phyloP scores from a whole-genome alignment of 2,888 invertebrate species.

The Drosophila anceps region DNA sequence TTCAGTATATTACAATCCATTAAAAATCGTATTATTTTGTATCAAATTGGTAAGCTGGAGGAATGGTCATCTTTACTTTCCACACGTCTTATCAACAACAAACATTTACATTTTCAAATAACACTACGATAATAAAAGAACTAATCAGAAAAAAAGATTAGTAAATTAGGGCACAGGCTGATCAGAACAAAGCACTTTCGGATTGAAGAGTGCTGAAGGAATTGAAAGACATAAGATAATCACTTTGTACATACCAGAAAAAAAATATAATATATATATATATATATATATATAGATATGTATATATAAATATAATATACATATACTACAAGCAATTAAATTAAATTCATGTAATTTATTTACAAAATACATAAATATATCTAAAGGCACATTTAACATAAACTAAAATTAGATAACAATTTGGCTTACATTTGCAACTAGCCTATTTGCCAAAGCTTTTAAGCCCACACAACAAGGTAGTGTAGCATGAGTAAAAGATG shows the following conservation, averaged over 20 bases:
- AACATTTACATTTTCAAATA: neutral
- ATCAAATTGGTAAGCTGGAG: neutral
- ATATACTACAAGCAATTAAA: too few species aligned
- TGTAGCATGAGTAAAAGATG: slow-evolving; percentile 42
- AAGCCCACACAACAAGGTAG: neutral
- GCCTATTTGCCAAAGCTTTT: slow-evolving; percentile 7
- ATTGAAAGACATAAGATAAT: neutral
- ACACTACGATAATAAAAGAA: neutral
- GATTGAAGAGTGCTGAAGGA: neutral
- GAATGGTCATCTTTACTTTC: neutral
- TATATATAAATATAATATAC: too few species aligned
- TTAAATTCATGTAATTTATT: neutral
- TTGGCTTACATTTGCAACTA: neutral
- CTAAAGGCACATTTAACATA: neutral
- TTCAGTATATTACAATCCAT: too few species aligned
- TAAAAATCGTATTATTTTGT: neutral
- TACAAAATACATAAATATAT: neutral
- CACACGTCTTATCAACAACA: neutral
- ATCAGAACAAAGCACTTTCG: neutral
- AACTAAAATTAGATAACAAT: neutral
- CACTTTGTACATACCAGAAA: too few species aligned
- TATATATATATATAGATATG: too few species aligned
- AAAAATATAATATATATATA: too few species aligned
- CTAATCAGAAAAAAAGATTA: neutral
- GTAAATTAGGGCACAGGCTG: neutral